Percentiles rank a stretch among this genome's conserved stretches.
Evolutionary conservation across 2,113 vertebrate genomes (phyloP).

Genomic region (Grantiella picta): DNA sequence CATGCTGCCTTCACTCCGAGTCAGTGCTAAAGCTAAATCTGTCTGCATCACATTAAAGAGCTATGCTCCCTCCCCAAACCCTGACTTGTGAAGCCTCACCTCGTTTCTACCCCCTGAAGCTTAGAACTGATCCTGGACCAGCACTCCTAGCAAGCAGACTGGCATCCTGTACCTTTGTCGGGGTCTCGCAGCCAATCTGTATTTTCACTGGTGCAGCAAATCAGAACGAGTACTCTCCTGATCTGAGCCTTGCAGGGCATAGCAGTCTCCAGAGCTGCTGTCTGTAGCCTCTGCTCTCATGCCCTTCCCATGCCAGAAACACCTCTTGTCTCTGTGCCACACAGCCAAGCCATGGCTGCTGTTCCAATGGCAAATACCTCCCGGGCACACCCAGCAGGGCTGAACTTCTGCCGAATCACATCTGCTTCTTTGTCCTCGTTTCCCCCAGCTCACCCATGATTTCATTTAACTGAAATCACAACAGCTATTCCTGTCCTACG

Average conservation of each 20-base stretch:
- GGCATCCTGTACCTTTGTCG: not conserved
- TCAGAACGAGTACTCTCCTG: not conserved
- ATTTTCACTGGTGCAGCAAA: constrained; percentile 15
- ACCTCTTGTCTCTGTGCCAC: not conserved
- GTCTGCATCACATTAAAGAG: constrained; percentile 1
- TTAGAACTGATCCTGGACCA: not conserved
- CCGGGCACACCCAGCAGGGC: not conserved
- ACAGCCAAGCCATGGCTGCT: not conserved
- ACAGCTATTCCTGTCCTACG: constrained; percentile 10
- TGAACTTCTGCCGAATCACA: constrained; percentile 1
- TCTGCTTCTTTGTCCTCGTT: constrained; percentile 28
- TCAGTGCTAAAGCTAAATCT: not conserved
- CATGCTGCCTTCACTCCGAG: not conserved
- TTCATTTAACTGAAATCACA: constrained; percentile 22
- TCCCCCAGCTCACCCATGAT: not conserved
- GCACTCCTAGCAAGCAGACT: not conserved
- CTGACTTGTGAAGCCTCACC: not conserved
- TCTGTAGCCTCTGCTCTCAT: not conserved
- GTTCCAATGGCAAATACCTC: not conserved
- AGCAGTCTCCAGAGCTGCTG: not conserved
- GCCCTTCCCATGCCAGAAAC: not conserved
- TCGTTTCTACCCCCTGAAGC: not conserved
- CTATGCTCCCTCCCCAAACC: not conserved
- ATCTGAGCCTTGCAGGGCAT: not conserved
- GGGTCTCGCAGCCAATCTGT: not conserved